Base-by-base conservation (phyloP, 2,888 invertebrate species). In the Coleophora flavipennella region DNA sequence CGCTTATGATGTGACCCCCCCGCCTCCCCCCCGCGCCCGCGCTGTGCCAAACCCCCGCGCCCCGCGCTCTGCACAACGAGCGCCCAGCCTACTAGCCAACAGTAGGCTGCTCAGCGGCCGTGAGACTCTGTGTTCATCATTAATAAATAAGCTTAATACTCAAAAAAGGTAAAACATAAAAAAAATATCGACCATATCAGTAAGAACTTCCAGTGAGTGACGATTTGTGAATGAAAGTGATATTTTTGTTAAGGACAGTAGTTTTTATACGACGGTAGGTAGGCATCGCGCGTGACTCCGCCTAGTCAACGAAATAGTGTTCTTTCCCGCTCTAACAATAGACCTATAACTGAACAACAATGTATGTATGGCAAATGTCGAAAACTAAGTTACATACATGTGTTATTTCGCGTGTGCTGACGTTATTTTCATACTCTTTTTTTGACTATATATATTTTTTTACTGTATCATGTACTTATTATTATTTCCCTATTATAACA, bases 291-390 rank as follows among this genome's bases (percentile, higher is more conserved):
- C 66, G 69, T 64, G 66, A 65, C 68, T 73, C 78, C 78, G 80
- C 79, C 81, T 81, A 81, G 80, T 80, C 79, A 75, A 72, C 67
- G 68, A 68, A 63, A 63, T 65, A 63, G 64, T 70, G 68, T 69
- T 58, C 33, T 35, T 35, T 28, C 31, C 20, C 1, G 37, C 26
- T 28, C 33, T 29, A 35, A 32, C n/a, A n/a, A n/a, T n/a, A n/a
- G n/a, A n/a, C n/a, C n/a, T n/a, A n/a, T n/a, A n/a, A n/a, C n/a
- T n/a, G n/a, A n/a, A n/a, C n/a, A n/a, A n/a, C n/a, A n/a, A n/a
- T n/a, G n/a, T n/a, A 25, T 20, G 20, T 20, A 20, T 4, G 20
- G 20, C 20, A 4, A 20, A 20, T 20, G 20, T n/a, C n/a, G n/a
- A n/a, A n/a, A n/a, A n/a, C n/a, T n/a, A n/a, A n/a, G n/a, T n/a